phyloP scores from a whole-genome alignment of 2,113 vertebrate genomes.

The Telmatochromis sp. region DNA sequence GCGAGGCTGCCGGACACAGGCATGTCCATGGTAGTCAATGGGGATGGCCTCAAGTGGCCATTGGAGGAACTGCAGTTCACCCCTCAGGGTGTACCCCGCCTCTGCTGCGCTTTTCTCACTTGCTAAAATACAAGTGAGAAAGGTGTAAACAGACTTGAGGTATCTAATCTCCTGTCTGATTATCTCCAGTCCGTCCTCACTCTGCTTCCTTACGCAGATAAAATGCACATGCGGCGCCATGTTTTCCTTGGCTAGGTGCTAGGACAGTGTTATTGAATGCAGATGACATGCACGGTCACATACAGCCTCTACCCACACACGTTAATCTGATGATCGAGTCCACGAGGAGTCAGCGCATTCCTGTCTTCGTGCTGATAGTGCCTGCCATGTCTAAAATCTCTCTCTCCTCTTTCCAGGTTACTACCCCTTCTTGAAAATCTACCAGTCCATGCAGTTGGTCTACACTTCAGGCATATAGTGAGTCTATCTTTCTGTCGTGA shows the following conservation, averaged over 20 bases:
- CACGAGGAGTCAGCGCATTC: slow-evolving; percentile 52
- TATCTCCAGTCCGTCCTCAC: neutral
- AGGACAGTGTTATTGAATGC: neutral
- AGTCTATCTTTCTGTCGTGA: slow-evolving; percentile 48
- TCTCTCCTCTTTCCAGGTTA: slow-evolving; percentile 66
- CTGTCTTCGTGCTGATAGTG: neutral
- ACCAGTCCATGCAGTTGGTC: slow-evolving; percentile 91
- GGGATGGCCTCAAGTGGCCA: neutral
- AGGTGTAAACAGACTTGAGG: neutral
- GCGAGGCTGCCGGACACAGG: too few relatives aligned
- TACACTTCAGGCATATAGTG: slow-evolving; percentile 93
- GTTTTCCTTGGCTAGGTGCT: neutral
- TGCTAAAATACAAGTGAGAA: neutral
- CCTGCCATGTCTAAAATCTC: neutral
- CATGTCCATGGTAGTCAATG: neutral
- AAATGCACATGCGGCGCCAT: neutral
- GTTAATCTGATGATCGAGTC: slow-evolving; percentile 51
- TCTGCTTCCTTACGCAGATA: neutral
- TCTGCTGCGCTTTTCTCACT: neutral
- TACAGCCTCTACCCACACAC: neutral
- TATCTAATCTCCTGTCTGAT: neutral
- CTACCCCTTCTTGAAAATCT: slow-evolving; percentile 89
- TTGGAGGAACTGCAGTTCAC: neutral
- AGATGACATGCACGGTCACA: neutral
- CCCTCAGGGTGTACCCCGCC: neutral